Percentiles rank a stretch among this genome's conserved stretches.
These are phyloP conservation scores for Leucosticte australis DNA, from an alignment of 2,113 vertebrate genomes.

Conservation along the genomic window DNA sequence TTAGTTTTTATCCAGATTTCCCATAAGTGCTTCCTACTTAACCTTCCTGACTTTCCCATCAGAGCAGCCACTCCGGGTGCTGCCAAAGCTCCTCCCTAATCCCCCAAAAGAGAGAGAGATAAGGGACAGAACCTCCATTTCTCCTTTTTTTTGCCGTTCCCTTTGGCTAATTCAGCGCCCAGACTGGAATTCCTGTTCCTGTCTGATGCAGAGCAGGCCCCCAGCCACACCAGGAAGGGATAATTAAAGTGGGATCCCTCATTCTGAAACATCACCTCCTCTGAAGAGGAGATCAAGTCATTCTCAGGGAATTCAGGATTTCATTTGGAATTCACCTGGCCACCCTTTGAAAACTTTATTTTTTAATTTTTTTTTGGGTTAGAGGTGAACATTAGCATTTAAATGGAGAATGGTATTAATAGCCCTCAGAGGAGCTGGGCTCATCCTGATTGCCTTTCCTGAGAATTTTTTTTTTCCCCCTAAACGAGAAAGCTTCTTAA, in stretches of 20 bases:
- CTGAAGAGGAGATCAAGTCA: neutral
- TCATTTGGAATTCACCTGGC: slow-evolving; percentile 51
- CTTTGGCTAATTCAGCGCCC: neutral
- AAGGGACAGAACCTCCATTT: neutral
- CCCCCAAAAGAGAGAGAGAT: neutral
- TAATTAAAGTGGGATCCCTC: slow-evolving; percentile 3
- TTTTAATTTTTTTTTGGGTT: neutral
- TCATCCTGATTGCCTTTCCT: slow-evolving; percentile 31
- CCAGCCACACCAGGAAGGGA: neutral
- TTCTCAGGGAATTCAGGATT: slow-evolving; percentile 53
- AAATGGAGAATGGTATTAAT: slow-evolving; percentile 62
- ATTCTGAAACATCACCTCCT: neutral
- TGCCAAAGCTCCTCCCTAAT: neutral
- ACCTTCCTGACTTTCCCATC: neutral
- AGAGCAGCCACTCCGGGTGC: neutral
- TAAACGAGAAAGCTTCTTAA: slow-evolving; percentile 13
- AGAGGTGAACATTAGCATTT: slow-evolving; percentile 71
- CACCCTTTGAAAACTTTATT: neutral
- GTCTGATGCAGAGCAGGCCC: neutral
- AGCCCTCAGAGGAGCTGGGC: slow-evolving; percentile 32
- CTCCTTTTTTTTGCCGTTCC: neutral
- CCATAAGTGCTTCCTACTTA: neutral
- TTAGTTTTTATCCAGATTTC: neutral
- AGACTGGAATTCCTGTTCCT: neutral
- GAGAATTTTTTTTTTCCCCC: neutral